Percentiles rank a stretch among this genome's conserved stretches.
Evolutionary conservation across 2,888 invertebrate genomes (phyloP).

Genomic region (Nebria salina): DNA sequence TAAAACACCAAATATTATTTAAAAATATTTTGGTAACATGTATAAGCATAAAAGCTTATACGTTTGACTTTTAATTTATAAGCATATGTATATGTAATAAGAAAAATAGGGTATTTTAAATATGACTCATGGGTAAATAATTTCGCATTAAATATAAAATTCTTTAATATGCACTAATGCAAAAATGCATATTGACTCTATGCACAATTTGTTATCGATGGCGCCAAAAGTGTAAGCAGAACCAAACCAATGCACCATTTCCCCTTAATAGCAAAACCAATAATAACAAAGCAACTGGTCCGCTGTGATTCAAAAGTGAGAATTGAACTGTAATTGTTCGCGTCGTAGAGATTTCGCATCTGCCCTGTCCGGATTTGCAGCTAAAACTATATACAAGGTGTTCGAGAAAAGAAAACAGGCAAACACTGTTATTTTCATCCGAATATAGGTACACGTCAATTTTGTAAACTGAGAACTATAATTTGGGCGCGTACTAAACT

Average conservation of each 20-base stretch:
- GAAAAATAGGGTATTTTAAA: background rate
- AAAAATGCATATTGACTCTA: no score
- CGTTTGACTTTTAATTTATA: no score
- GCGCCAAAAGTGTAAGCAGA: slow-evolving; percentile 19
- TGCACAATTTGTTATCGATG: background rate
- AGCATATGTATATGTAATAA: no score
- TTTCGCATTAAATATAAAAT: background rate
- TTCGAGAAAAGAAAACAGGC: background rate
- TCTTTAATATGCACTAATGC: no score
- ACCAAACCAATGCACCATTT: no score
- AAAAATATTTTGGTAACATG: no score
- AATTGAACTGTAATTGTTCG: slow-evolving; percentile 49
- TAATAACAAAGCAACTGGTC: slow-evolving; percentile 30
- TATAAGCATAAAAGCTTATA: no score
- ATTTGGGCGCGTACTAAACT: background rate
- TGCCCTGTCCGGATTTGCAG: slow-evolving; percentile 47
- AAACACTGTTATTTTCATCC: slow-evolving; percentile 21
- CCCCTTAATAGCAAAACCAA: background rate
- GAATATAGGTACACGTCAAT: background rate
- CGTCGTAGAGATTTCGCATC: slow-evolving; percentile 47
- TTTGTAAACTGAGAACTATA: slow-evolving; percentile 26
- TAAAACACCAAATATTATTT: no score
- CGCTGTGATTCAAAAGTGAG: slow-evolving; percentile 41
- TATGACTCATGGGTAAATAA: background rate
- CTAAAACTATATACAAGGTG: slow-evolving; percentile 5